Evolutionary conservation across 2,113 vertebrate genomes (phyloP).

Genomic region (Entomyzon cyanotis): DNA sequence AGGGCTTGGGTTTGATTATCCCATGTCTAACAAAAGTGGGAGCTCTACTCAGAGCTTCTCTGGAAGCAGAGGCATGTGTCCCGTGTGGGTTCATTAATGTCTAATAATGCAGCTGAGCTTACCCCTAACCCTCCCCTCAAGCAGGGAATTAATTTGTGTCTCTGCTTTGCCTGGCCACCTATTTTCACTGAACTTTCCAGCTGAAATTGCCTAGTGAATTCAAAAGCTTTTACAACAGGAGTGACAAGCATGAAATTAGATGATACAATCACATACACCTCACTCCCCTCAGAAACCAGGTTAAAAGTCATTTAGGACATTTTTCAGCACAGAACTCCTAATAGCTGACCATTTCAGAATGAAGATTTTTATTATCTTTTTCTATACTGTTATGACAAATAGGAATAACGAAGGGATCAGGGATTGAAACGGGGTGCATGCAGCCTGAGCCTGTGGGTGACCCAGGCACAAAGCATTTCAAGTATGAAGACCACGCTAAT

Average conservation of each 20-base stretch:
- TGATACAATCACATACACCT: not conserved
- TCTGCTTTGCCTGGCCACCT: not conserved
- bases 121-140: not conserved
- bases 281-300: not conserved
- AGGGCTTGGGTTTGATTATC: not conserved
- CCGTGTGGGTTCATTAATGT: conserved; percentile 3
- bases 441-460: not conserved
- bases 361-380: not conserved
- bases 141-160: conserved; percentile 18
- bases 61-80: not conserved
- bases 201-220: not conserved
- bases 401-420: not conserved
- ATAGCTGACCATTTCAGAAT: not conserved
- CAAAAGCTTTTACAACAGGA: conserved; percentile 4
- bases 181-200: not conserved
- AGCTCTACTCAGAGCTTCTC: not conserved
- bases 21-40: not conserved
- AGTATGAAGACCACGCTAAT: not conserved
- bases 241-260: not conserved
- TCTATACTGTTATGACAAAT: not conserved
- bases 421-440: not conserved
- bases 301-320: not conserved
- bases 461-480: conserved; percentile 9
- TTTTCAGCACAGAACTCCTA: not conserved
- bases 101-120: conserved; percentile 20